A percentile compares a stretch with the other conserved stretches of the same genome.
Conservation (phyloP, 2,888 invertebrate species). For the Eupithecia vulgata region DNA sequence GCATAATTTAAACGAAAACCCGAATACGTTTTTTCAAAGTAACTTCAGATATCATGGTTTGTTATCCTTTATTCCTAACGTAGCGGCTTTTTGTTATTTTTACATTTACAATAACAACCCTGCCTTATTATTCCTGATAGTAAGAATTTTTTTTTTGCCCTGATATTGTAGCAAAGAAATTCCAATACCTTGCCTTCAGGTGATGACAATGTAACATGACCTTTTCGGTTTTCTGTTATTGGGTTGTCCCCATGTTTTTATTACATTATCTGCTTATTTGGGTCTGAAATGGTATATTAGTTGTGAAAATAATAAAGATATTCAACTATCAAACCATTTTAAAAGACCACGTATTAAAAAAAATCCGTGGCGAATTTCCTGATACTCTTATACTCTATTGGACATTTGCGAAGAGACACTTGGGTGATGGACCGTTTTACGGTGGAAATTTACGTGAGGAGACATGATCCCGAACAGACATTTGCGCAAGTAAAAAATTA, state of each 20-base stretch:
- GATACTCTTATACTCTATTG: too few species aligned
- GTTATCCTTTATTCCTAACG: conserved; percentile 6
- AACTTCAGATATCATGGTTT: neutral
- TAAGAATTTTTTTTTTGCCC: neutral
- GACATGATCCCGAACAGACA: neutral
- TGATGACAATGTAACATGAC: conserved; percentile 1
- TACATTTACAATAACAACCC: conserved; percentile 2
- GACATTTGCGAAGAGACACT: too few species aligned
- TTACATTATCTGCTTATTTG: neutral
- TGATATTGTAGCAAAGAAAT: neutral
- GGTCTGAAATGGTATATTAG: neutral
- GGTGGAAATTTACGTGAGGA: too few species aligned
- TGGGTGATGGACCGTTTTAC: too few species aligned
- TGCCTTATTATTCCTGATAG: conserved; percentile 1
- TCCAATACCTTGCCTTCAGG: conserved; percentile 8
- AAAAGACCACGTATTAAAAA: too few species aligned
- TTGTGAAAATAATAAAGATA: neutral
- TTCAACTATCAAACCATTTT: neutral
- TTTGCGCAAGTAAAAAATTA: neutral
- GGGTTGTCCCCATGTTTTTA: neutral
- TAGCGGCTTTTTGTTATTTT: neutral
- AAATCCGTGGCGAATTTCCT: too few species aligned
- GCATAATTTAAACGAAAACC: neutral
- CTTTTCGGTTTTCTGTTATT: neutral
- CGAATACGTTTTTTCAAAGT: neutral